A percentile compares a stretch with the other conserved stretches of the same genome.
Conservation (phyloP, 1,140 invertebrate species). For the Doryteuthis pealeii region DNA sequence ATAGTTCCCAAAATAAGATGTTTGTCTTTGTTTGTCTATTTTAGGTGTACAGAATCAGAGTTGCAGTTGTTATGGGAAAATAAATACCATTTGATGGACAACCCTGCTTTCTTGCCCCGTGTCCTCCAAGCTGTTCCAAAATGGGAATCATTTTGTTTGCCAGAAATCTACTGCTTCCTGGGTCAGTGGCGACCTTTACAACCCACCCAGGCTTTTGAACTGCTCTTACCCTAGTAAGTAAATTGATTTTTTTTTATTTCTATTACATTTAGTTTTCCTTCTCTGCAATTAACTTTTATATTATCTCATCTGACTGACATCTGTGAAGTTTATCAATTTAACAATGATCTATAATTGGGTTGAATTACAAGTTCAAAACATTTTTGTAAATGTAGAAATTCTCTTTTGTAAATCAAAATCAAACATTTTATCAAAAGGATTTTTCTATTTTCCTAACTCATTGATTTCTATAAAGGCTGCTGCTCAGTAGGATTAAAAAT, state of each 20-base stretch:
- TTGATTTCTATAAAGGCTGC: no score
- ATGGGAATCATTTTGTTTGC: conserved; percentile 69
- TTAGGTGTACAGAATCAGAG: conserved; percentile 59
- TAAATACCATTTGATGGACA: conserved; percentile 81
- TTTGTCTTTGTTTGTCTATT: not conserved
- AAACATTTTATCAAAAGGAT: no score
- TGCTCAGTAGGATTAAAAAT: no score
- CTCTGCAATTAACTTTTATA: not conserved
- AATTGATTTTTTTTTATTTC: not conserved
- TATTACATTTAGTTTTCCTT: not conserved
- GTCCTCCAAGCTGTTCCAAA: conserved; percentile 85
- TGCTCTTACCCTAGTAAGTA: conserved; percentile 84
- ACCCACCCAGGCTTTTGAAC: conserved; percentile 85
- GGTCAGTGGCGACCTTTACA: conserved; percentile 78
- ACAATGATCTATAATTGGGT: no score
- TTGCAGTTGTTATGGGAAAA: conserved; percentile 93
- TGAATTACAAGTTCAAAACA: no score
- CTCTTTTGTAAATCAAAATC: no score
- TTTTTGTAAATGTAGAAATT: no score
- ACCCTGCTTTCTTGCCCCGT: conserved; percentile 85
- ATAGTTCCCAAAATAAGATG: no score
- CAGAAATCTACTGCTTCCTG: conserved; percentile 82
- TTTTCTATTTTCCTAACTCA: no score
- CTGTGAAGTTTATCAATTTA: no score
- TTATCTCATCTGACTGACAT: not conserved